These are phyloP conservation scores for Gymnopithys bicolor DNA, from an alignment of 2,797 vertebrate genomes.

Conservation along the genomic window DNA sequence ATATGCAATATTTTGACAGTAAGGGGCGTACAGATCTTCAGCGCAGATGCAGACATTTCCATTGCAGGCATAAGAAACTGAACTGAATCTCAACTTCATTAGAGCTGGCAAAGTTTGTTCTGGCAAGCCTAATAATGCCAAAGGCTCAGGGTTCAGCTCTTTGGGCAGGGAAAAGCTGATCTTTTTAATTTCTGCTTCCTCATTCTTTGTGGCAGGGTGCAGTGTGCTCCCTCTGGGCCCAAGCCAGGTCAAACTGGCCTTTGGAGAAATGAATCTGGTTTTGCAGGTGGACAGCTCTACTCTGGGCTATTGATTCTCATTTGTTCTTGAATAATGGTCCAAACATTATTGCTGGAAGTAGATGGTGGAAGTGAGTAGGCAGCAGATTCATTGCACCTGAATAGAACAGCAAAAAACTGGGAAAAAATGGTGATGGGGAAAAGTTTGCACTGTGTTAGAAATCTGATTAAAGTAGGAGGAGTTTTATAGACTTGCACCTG, in stretches of 20 bases:
- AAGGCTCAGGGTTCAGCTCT: neutral
- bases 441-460: neutral
- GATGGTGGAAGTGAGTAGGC: neutral
- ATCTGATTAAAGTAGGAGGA: neutral
- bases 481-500: neutral
- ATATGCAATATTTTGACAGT: fast-evolving
- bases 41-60: neutral
- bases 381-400: neutral
- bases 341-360: neutral
- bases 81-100: neutral
- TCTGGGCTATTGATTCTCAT: neutral
- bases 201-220: neutral
- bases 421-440: neutral
- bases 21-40: neutral
- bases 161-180: neutral
- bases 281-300: neutral
- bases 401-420: neutral
- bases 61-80: neutral
- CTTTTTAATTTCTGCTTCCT: neutral
- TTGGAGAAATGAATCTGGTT: neutral
- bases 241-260: neutral
- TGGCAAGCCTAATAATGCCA: neutral
- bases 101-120: neutral
- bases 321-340: neutral
- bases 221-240: neutral